Conservation (phyloP, 2,113 vertebrate species). For the Neotoma lepida region DNA sequence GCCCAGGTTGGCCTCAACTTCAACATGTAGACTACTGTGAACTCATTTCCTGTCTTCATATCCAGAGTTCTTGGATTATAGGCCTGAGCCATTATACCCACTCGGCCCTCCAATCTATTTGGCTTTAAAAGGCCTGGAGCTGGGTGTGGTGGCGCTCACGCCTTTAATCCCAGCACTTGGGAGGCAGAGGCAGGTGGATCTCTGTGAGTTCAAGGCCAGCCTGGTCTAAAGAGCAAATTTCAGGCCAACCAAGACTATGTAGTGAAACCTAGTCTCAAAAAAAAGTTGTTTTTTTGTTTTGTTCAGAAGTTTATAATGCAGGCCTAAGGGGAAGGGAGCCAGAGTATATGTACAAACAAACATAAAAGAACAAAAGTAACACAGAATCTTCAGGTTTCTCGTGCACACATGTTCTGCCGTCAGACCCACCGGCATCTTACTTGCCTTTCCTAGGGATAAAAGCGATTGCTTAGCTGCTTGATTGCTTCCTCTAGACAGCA, state of each 20-base stretch:
- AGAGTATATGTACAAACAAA: neutral
- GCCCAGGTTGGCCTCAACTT: neutral
- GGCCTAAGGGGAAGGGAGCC: neutral
- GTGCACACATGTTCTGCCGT: neutral
- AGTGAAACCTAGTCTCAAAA: neutral
- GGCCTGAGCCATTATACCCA: neutral
- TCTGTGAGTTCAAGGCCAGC: neutral
- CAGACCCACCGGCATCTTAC: neutral
- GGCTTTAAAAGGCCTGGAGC: neutral
- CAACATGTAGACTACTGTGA: neutral
- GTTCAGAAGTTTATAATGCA: neutral
- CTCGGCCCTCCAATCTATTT: neutral
- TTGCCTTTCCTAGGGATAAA: slow-evolving; percentile 33
- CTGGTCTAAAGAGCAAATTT: neutral
- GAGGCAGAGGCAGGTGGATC: neutral
- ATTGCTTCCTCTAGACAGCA: neutral
- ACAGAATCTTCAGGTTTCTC: neutral
- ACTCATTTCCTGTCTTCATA: neutral
- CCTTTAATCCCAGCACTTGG: neutral
- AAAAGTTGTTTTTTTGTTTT: neutral
- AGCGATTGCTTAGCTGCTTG: slow-evolving; percentile 20
- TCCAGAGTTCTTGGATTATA: neutral
- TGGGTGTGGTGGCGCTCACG: too few relatives aligned
- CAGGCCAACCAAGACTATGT: neutral
- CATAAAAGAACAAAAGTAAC: neutral